Evolutionary conservation across 1,140 invertebrate species (phyloP).

Genomic region (Prorops nasuta): DNA sequence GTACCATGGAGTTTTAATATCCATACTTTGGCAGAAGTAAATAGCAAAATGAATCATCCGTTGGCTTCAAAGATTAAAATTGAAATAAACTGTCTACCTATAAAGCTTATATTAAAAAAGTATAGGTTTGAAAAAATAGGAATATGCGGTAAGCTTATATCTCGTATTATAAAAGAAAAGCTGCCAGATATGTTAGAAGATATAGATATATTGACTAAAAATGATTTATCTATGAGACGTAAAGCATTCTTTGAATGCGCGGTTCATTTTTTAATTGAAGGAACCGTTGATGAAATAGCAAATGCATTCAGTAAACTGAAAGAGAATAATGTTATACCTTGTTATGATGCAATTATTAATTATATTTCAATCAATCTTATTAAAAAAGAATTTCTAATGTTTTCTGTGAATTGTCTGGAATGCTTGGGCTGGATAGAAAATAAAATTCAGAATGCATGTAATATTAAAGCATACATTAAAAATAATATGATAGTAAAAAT

Average conservation of each 20-base stretch:
- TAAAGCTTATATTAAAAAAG: slow-evolving; percentile 44
- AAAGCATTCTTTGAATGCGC: slow-evolving; percentile 30
- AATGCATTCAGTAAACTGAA: slow-evolving; percentile 32
- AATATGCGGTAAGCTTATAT: slow-evolving; percentile 30
- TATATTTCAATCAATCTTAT: too few relatives aligned
- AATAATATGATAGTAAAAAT: neutral
- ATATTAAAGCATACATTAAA: too few relatives aligned
- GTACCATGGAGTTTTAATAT: slow-evolving; percentile 45
- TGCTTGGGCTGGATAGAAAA: slow-evolving; percentile 26
- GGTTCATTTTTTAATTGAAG: slow-evolving; percentile 28
- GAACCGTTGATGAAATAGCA: slow-evolving; percentile 20
- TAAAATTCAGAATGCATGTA: slow-evolving; percentile 18
- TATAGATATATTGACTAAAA: slow-evolving; percentile 40
- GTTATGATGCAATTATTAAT: slow-evolving; percentile 33
- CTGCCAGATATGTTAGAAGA: slow-evolving; percentile 31
- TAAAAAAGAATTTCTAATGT: too few relatives aligned
- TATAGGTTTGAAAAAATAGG: slow-evolving; percentile 42
- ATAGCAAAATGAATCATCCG: slow-evolving; percentile 31
- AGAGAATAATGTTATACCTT: slow-evolving; percentile 25
- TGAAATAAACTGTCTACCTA: slow-evolving; percentile 33
- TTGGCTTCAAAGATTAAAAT: slow-evolving; percentile 35
- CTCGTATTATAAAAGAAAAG: slow-evolving; percentile 40
- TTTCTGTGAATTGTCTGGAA: too few relatives aligned
- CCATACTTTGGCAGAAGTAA: slow-evolving; percentile 28
- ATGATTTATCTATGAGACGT: slow-evolving; percentile 27